phyloP scores from a whole-genome alignment of 2,888 invertebrate species.

The Sesia apiformis region DNA sequence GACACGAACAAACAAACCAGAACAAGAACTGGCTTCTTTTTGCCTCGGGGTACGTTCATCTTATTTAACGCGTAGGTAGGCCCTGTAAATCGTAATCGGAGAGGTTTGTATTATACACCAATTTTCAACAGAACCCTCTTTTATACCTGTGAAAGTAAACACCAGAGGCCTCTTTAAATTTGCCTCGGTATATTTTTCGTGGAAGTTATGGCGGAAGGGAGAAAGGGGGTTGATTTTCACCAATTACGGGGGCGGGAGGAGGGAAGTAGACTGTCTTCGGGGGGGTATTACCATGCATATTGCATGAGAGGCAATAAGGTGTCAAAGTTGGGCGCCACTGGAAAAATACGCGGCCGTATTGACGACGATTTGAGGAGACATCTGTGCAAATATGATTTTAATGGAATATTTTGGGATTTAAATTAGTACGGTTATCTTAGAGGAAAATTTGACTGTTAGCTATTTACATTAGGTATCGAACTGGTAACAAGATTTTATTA shows the following conservation, averaged over 20 bases:
- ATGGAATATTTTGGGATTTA: slow-evolving; percentile 2
- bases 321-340: slow-evolving; percentile 38
- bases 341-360: slow-evolving; percentile 22
- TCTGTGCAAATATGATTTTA: slow-evolving; percentile 8
- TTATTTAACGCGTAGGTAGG: slow-evolving; percentile 10
- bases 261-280: slow-evolving; percentile 25
- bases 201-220: slow-evolving; percentile 19
- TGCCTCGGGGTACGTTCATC: slow-evolving; percentile 5
- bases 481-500: no score
- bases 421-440: not conserved
- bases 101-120: slow-evolving; percentile 4
- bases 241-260: slow-evolving; percentile 36
- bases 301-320: slow-evolving; percentile 59
- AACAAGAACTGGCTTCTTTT: slow-evolving; percentile 5
- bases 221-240: slow-evolving; percentile 32
- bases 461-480: no score
- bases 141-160: not conserved
- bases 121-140: slow-evolving; percentile 1
- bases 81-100: slow-evolving; percentile 6
- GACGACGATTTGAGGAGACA: slow-evolving; percentile 7
- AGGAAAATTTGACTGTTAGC: no score
- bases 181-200: slow-evolving; percentile 7
- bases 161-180: not conserved
- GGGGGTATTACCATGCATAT: slow-evolving; percentile 58
- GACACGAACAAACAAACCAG: slow-evolving; percentile 4